These are phyloP conservation scores for Novumbra hubbsi DNA, from an alignment of 2,797 vertebrate genomes.

Conservation along the genomic window DNA sequence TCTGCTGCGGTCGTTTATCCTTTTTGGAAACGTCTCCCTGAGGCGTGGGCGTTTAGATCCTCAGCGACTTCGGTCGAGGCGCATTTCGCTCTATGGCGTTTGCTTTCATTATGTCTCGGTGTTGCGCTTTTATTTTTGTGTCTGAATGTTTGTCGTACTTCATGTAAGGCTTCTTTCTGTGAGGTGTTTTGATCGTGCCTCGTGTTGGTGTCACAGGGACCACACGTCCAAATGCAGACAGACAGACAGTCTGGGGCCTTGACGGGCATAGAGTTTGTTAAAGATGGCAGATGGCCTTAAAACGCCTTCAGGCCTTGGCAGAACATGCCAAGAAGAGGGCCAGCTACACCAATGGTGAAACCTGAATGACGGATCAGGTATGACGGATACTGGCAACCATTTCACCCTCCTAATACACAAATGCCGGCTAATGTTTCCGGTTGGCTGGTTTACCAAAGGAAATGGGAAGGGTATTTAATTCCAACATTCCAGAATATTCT, in stretches of 20 bases:
- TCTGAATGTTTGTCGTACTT: slow-evolving; percentile 14
- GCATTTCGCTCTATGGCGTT: slow-evolving; percentile 31
- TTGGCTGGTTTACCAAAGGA: slow-evolving; percentile 21
- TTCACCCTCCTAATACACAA: neutral
- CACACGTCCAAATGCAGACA: slow-evolving; percentile 20
- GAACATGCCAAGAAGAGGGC: slow-evolving; percentile 13
- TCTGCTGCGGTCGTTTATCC: neutral
- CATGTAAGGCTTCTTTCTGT: slow-evolving; percentile 1
- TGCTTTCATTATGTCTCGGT: slow-evolving; percentile 59
- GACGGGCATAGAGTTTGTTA: neutral
- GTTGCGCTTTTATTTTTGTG: slow-evolving; percentile 21
- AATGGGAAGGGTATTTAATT: slow-evolving; percentile 15
- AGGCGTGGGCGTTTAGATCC: slow-evolving; percentile 38
- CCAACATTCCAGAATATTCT: slow-evolving; percentile 68
- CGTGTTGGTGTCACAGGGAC: slow-evolving; percentile 7
- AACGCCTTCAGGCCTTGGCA: neutral
- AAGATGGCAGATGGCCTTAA: neutral
- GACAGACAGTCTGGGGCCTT: slow-evolving; percentile 16
- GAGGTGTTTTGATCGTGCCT: neutral
- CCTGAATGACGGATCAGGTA: slow-evolving; percentile 38
- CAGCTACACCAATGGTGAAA: neutral
- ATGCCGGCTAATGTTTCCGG: neutral
- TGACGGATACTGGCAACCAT: neutral
- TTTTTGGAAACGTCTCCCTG: slow-evolving; percentile 9
- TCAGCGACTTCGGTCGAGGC: slow-evolving; percentile 30